phyloP scores from a whole-genome alignment of 2,797 vertebrate species.

The Spatula versicolor region DNA sequence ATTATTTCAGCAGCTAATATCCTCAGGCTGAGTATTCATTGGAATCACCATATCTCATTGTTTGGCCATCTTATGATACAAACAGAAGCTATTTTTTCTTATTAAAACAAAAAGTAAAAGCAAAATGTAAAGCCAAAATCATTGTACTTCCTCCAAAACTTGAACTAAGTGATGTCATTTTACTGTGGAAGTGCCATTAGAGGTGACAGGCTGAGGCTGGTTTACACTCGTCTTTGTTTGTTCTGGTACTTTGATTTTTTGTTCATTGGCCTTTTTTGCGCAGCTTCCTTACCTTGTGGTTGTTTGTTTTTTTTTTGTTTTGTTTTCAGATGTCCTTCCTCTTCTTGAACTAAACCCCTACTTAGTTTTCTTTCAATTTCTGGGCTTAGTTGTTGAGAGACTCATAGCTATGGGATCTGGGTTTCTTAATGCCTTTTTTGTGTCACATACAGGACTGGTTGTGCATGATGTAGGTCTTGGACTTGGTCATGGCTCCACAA shows the following conservation, averaged over 20 bases:
- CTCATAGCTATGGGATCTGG: too few relatives aligned
- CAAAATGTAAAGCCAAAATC: neutral
- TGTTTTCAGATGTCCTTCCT: too few relatives aligned
- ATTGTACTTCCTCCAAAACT: neutral
- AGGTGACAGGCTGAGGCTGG: conserved; percentile 89
- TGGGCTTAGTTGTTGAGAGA: too few relatives aligned
- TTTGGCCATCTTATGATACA: neutral
- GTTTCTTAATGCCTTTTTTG: too few relatives aligned
- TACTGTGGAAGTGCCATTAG: conserved; percentile 84
- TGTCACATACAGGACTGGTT: too few relatives aligned
- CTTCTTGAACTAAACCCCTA: too few relatives aligned
- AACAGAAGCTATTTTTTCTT: neutral
- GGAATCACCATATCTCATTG: neutral
- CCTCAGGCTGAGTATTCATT: neutral
- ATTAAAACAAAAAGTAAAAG: neutral
- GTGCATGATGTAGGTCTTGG: too few relatives aligned
- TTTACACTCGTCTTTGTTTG: conserved; percentile 86
- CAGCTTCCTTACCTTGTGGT: too few relatives aligned
- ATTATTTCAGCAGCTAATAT: neutral
- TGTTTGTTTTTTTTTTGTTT: too few relatives aligned
- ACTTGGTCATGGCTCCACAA: too few relatives aligned
- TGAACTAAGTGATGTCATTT: neutral
- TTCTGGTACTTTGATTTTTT: conserved; percentile 85
- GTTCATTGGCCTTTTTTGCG: too few relatives aligned
- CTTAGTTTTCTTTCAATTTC: too few relatives aligned